Evolutionary conservation across 1,140 invertebrate genomes (phyloP), one percentile per base, ranked within the genome.

Genomic region (Drosophila funebris): DNA sequence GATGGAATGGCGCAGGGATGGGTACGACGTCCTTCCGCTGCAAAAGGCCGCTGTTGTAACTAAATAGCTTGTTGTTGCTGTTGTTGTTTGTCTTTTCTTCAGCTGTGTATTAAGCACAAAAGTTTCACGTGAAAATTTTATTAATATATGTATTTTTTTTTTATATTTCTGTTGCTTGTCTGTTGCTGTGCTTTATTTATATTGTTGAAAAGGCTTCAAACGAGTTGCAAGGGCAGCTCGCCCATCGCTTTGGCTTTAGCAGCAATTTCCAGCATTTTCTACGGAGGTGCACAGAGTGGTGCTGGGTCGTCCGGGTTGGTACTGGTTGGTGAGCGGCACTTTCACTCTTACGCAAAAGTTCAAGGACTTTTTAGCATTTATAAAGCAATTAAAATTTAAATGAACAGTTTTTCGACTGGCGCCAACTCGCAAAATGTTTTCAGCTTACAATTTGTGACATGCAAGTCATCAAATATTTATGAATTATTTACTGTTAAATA

Each of bases 381-480:
- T 90, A 90, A 90, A 90, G 88, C 88, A 90, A 90, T 90, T 90
- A 90, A 90, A 90, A 90, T 90, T 90, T 90, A 90, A 88, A 90
- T 90, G 88, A 90, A 83, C 73, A 81, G 73, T 85, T 81, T 80
- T 87, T 54, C 48, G 78, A 39, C 39, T 43, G 54, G 64, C 63
- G 60, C 39, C 39, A 46, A 20, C 20, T 43, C 54, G 18, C 8
- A 60, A 67, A 62, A 69, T 73, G 39, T 73, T 73, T 62, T 72
- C 18, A 44, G 48, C 62, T 54, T 74, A 81, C 81, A 85, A 75
- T 67, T 87, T 87, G 82, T 85, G 81, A 85, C 81, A 87, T 85
- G 78, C 57, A 75, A 82, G 81, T 82, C 74, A 80, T 85, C 71
- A 85, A 85, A 87, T 85, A 85, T 85, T 85, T 82, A 85, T 82